Evolutionary conservation across 2,888 invertebrate genomes (phyloP), one percentile per base, ranked within the genome.

Genomic region (Amblyjoppa fuscipennis): DNA sequence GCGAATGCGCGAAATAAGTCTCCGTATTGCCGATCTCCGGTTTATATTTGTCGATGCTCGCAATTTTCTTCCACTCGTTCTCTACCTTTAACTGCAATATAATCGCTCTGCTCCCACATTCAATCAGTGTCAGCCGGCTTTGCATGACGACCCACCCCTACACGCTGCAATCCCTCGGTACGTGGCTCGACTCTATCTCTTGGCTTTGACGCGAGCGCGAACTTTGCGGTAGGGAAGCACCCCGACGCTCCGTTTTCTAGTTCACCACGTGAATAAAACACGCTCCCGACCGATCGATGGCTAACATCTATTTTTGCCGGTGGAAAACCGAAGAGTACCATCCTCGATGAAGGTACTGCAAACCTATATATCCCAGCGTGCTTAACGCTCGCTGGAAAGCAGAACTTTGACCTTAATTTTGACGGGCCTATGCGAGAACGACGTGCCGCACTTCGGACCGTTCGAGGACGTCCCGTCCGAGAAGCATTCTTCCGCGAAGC

Each of bases 261-360:
- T 83, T 87, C 84, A 86, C 82, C 84, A 87, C 84, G 83, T 87
- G 83, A 87, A 82, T 85, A 86, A 86, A 83, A 84, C 77, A 87
- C 77, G 81, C 76, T 61, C 56, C 49, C 73, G 61, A 28, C 38
- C 77, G 85, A 88, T 88, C 88, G 87, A 88, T 88, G 59, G 45
- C 16, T 74, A 64, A 81, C 77, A 68, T 86, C 88, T 87, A 87
- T 88, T 86, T 88, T 87, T 83, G 81, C 74, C 78, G 45, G 76
- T 61, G 59, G 25, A 64, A 49, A 56, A 68, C 68, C 84, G 59
- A 68, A 66, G 49, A 59, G 64, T 80, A 73, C 64, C 69, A 74
- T 81, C 73, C 59, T 69, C 74, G 69, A 81, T 75, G 56, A 45
- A 61, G 68, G 56, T 61, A 68, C 31, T 31, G n/a, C 61, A 38